Evolutionary conservation across 2,888 invertebrate genomes (phyloP).

Genomic region (Sinelater perroti): DNA sequence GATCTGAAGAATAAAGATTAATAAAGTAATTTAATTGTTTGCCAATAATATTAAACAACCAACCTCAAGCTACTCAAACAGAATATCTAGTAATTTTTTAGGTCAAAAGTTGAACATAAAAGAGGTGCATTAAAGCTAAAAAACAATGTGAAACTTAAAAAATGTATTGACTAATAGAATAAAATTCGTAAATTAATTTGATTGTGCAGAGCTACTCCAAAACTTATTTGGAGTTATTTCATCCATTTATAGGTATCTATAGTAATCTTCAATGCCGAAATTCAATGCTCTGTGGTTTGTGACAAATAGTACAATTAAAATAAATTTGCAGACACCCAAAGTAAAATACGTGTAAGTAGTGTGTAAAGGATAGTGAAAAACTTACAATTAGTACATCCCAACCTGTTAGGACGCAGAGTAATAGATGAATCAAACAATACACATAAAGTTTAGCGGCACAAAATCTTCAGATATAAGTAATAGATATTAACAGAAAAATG

Average conservation of each 20-base stretch:
- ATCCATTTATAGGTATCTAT: no score
- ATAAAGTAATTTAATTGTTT: neutral
- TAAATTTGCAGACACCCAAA: neutral
- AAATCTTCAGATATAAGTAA: neutral
- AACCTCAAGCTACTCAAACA: neutral
- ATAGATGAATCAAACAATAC: neutral
- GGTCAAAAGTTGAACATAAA: neutral
- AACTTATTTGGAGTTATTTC: no score
- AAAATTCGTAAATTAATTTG: neutral
- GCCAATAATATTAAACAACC: neutral
- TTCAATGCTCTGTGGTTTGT: neutral
- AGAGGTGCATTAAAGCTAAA: neutral
- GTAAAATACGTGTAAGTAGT: no score
- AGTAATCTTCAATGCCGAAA: no score
- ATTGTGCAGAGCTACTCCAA: neutral
- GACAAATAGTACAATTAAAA: neutral
- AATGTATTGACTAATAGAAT: no score
- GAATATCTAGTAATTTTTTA: neutral
- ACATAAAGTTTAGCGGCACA: neutral
- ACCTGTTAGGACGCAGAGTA: neutral
- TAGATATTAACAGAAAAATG: neutral
- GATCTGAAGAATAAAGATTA: neutral
- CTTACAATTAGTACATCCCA: no score
- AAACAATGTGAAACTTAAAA: neutral
- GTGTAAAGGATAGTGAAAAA: neutral